Base-by-base conservation (phyloP, 2,113 vertebrate species). In the Corydoras maculifer region DNA sequence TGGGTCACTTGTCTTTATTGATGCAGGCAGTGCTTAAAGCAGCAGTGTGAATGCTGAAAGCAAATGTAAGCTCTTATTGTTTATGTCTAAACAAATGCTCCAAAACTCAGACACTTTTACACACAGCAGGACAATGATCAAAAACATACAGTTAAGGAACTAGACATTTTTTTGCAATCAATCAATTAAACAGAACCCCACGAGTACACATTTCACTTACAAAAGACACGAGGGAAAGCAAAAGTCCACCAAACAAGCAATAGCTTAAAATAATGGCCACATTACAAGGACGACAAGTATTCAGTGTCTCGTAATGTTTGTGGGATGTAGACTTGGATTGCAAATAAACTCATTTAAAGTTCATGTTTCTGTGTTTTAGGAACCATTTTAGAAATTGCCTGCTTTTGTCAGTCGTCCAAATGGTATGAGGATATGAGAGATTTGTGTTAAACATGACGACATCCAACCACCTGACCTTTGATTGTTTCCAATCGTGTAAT, bases 81-180 rank as follows among this genome's bases (percentile, higher is more conserved):
- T 69, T 43, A 69, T 15, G 18, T 68, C 66, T 15, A 58, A 59
- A 32, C 55, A 68, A 68, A 68, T 59, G 35, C 31, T 55, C 29
- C 14, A 58, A 58, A 67, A 68, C 35, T 68, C 32, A 59, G 68
- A 10, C 18, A 60, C 43, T 60, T 69, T 58, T 59, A 15, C 53
- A 49, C 58, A 69, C 68, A 69, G 57, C 68, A 3, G 58, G 58
- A 69, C 68, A 3, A 31, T 60, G 57, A 69, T 43, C 68, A 31
- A 48, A 51, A 69, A 51, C 58, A 35, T 51, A 50, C 59, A 50
- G 68, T 58, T n/a, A 7, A 60, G 31, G 57, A 12, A 60, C 35
- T 43, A 43, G 35, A 69, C 57, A 30, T 11, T 69, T 15, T 11
- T 60, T 67, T 60, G 50, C 68, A 60, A 58, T 69, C 68, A 69